phyloP scores from a whole-genome alignment of 2,113 vertebrate species.

The Centrocercus urophasianus region DNA sequence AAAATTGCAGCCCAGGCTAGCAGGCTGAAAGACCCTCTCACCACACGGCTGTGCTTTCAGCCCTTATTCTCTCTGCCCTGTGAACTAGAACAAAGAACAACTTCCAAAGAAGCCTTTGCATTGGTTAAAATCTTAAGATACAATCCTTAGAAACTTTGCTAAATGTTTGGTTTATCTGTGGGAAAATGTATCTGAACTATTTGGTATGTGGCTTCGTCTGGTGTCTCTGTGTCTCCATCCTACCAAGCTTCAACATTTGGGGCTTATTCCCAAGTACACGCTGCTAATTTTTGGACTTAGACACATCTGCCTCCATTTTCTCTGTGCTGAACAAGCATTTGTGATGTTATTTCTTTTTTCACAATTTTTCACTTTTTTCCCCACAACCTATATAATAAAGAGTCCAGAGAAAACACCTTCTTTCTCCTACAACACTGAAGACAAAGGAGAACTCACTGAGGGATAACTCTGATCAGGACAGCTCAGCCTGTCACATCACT shows the following conservation, averaged over 20 bases:
- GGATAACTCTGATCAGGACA: fast-evolving
- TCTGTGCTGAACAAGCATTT: not conserved
- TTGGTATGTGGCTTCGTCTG: not conserved
- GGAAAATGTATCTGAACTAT: not conserved
- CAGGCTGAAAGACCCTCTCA: not conserved
- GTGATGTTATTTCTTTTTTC: not conserved
- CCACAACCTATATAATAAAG: not conserved
- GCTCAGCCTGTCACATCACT: not conserved
- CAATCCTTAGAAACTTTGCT: not conserved
- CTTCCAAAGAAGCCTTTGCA: not conserved
- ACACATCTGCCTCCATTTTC: not conserved
- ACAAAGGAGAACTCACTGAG: not conserved
- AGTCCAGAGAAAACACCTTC: not conserved
- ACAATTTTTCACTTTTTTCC: not conserved
- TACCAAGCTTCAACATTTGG: not conserved
- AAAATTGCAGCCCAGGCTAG: not conserved
- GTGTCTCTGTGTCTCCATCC: not conserved
- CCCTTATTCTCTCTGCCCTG: not conserved
- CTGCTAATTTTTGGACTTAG: not conserved
- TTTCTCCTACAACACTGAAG: not conserved
- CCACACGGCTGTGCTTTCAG: not conserved
- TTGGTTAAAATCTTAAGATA: not conserved
- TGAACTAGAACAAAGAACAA: not conserved
- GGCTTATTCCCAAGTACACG: not conserved
- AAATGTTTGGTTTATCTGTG: not conserved